Evolutionary conservation across 2,113 vertebrate genomes (phyloP), one percentile per base, ranked within the genome.

Genomic region (Ceyx melanurus): DNA sequence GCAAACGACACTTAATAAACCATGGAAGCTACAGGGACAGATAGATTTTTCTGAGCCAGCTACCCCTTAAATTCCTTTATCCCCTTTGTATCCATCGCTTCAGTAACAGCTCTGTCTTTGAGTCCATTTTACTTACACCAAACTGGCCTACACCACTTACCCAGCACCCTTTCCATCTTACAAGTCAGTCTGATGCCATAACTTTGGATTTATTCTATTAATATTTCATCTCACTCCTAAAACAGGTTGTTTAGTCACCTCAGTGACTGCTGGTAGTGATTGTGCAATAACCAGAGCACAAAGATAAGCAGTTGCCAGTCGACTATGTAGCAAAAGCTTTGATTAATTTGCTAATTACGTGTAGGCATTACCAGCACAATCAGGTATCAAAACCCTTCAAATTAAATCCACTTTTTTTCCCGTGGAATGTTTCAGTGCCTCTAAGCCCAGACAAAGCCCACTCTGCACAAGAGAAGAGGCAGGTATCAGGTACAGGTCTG

Each of bases 111-210:
- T 67, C 60, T 29, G 40, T 31, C 60, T 75, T 15, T 22, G 25
- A 65, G 20, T 68, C 71, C 66, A 26, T 42, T 81, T 66, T 14
- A 46, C 28, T 22, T 20, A 66, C 82, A 67, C 13, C 40, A 51
- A n/a, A 14, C 7, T 45, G 29, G 25, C 60, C 21, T 18, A 9
- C 20, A 4, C 10, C 29, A 9, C 37, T 35, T 8, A 37, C 12
- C 43, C 1, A 0, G 23, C 0, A 0, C 29, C 23, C 46, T 16
- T 62, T 42, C 21, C 37, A 4, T 53, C 60, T 50, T 5, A 17
- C 13, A 23, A 53, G 15, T 31, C 19, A 33, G 68, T 73, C 14
- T 64, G n/a, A 78, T 5, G 8, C n/a, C 9, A 3, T 28, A 51
- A 54, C 35, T 31, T 56, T 12, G 25, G 53, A 56, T 78, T 94